Evolutionary conservation across 2,888 invertebrate genomes (phyloP).

Genomic region (Acanthopleura granulata): DNA sequence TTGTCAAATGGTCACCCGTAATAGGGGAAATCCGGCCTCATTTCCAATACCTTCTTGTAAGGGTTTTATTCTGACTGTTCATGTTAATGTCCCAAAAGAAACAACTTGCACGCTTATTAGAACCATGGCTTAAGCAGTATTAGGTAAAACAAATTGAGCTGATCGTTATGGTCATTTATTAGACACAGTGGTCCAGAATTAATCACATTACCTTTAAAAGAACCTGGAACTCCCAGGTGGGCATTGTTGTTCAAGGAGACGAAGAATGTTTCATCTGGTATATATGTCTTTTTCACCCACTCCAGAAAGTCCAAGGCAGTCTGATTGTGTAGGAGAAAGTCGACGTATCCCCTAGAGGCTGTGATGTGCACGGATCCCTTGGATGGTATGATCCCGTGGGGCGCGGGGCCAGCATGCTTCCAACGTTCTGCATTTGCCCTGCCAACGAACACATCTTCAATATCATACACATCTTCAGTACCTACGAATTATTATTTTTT

Average conservation of each 20-base stretch:
- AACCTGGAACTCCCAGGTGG: constrained; percentile 45
- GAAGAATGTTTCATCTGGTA: constrained; percentile 58
- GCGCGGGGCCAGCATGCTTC: constrained; percentile 31
- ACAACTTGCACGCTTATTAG: too few species aligned
- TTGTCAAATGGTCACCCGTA: too few species aligned
- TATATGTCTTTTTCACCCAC: constrained; percentile 51
- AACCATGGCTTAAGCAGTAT: too few species aligned
- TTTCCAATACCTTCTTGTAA: too few species aligned
- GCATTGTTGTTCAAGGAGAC: constrained; percentile 55
- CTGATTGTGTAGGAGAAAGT: constrained; percentile 44
- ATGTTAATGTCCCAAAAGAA: too few species aligned
- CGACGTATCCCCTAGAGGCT: constrained; percentile 47
- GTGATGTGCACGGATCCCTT: constrained; percentile 55
- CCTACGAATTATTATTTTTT: too few species aligned
- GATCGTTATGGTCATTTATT: too few species aligned
- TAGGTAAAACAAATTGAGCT: too few species aligned
- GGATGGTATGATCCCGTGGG: constrained; percentile 36
- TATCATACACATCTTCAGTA: too few species aligned
- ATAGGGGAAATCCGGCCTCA: too few species aligned
- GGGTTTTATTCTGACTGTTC: too few species aligned
- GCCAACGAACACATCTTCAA: neutral
- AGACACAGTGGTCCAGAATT: neutral
- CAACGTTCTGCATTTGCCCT: constrained; percentile 9
- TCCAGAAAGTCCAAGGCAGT: constrained; percentile 43
- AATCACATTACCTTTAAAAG: constrained; percentile 37